Evolutionary conservation across 2,797 vertebrate species (phyloP).

Genomic region (Helarctos malayanus): DNA sequence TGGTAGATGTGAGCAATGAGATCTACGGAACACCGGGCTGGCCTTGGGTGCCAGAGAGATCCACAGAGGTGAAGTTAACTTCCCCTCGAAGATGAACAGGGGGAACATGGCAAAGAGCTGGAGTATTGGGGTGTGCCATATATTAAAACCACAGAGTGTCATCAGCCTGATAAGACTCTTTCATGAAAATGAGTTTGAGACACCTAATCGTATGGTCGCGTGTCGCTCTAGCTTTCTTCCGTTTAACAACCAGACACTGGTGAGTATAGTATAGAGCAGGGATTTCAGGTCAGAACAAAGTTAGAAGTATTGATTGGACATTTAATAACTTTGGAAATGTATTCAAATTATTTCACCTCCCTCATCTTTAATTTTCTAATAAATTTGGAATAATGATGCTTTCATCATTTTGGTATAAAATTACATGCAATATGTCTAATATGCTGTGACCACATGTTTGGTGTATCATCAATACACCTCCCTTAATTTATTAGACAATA

Average conservation of each 20-base stretch:
- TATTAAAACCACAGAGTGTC: neutral
- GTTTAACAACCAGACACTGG: neutral
- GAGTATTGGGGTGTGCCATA: rapidly evolving
- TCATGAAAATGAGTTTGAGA: neutral
- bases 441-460: neutral
- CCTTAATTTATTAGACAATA: neutral
- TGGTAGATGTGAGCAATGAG: neutral
- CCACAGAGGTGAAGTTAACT: neutral
- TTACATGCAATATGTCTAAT: neutral
- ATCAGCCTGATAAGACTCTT: neutral
- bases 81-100: neutral
- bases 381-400: neutral
- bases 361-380: neutral
- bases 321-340: neutral
- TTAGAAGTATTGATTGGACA: neutral
- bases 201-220: neutral
- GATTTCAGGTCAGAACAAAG: neutral
- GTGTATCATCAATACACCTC: neutral
- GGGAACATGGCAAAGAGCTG: rapidly evolving
- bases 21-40: too few relatives aligned
- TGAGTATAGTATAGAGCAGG: neutral
- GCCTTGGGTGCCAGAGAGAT: neutral
- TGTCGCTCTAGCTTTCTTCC: neutral
- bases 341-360: neutral
- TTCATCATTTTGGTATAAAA: neutral